Evolutionary conservation across 2,888 invertebrate species (phyloP).

Genomic region (Allygus modestus): DNA sequence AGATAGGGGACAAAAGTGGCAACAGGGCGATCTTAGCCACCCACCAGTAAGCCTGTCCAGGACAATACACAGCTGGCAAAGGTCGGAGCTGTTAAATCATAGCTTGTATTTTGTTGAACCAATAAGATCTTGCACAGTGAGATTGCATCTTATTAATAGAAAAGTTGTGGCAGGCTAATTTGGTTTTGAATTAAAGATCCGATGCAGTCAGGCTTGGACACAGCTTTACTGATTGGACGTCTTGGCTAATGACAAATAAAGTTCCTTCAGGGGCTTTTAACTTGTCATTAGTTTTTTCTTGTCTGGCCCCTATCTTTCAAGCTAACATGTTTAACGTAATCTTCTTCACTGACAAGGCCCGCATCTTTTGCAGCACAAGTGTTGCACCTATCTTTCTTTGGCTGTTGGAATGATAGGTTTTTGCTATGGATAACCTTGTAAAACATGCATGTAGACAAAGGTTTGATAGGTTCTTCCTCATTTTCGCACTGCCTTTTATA

Average conservation of each 20-base stretch:
- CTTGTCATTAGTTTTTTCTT: slow-evolving; percentile 63
- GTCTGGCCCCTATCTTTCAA: slow-evolving; percentile 64
- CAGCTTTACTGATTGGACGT: slow-evolving; percentile 66
- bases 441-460: slow-evolving; percentile 52
- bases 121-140: slow-evolving; percentile 11
- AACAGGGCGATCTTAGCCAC: too few species aligned
- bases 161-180: slow-evolving; percentile 49
- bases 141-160: background rate
- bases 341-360: slow-evolving; percentile 57
- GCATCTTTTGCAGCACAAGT: slow-evolving; percentile 59
- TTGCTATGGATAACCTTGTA: slow-evolving; percentile 58
- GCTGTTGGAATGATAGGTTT: slow-evolving; percentile 64
- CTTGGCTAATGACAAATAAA: slow-evolving; percentile 24
- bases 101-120: slow-evolving; percentile 49
- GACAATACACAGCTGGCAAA: slow-evolving; percentile 68
- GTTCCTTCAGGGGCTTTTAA: slow-evolving; percentile 12
- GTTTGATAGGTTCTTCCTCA: slow-evolving; percentile 58
- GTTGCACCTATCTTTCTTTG: slow-evolving; percentile 63
- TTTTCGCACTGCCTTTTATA: slow-evolving; percentile 35
- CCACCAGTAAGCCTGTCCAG: too few species aligned
- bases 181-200: slow-evolving; percentile 55
- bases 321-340: slow-evolving; percentile 61
- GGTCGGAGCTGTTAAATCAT: slow-evolving; percentile 62
- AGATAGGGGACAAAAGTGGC: too few species aligned
- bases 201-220: slow-evolving; percentile 56